Percentiles rank a stretch among this genome's conserved stretches.
These are phyloP conservation scores for Cebidichthys violaceus DNA, from an alignment of 2,113 vertebrate species.

Conservation along the genomic window DNA sequence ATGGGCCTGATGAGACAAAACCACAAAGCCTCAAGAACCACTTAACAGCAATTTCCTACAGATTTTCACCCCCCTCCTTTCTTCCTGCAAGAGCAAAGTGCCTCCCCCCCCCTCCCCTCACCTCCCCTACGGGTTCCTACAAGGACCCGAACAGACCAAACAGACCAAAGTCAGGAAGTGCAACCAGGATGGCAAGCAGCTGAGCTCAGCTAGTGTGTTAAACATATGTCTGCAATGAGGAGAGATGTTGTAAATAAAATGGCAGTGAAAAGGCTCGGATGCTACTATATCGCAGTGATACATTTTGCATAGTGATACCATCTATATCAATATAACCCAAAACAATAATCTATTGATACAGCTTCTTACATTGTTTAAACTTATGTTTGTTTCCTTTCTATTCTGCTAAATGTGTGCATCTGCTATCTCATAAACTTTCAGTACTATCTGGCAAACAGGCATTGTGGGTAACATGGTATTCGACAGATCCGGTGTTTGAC, in stretches of 20 bases:
- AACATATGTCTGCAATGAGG: conserved; percentile 61
- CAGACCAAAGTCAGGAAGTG: conserved; percentile 60
- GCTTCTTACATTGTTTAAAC: neutral
- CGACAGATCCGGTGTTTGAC: conserved; percentile 11
- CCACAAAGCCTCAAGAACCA: conserved; percentile 81
- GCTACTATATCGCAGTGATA: neutral
- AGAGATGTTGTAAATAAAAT: conserved; percentile 10
- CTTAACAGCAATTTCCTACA: conserved; percentile 81
- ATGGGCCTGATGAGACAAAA: conserved; percentile 75
- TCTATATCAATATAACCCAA: neutral
- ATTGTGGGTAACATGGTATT: conserved; percentile 21
- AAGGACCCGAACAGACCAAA: conserved; percentile 57
- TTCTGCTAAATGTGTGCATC: conserved; percentile 5
- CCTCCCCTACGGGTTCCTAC: conserved; percentile 47
- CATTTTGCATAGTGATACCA: neutral
- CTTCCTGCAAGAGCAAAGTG: conserved; percentile 66
- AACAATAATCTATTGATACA: neutral
- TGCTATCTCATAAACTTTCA: neutral
- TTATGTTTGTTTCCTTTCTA: neutral
- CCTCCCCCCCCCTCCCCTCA: conserved; percentile 5
- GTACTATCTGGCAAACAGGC: conserved; percentile 28
- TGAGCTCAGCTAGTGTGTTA: conserved; percentile 67
- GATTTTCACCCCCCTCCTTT: conserved; percentile 60
- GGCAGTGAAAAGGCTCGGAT: neutral
- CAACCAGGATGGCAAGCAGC: conserved; percentile 52